phyloP scores from a whole-genome alignment of 2,888 invertebrate species.

The Spatulosminthurus flaviceps region DNA sequence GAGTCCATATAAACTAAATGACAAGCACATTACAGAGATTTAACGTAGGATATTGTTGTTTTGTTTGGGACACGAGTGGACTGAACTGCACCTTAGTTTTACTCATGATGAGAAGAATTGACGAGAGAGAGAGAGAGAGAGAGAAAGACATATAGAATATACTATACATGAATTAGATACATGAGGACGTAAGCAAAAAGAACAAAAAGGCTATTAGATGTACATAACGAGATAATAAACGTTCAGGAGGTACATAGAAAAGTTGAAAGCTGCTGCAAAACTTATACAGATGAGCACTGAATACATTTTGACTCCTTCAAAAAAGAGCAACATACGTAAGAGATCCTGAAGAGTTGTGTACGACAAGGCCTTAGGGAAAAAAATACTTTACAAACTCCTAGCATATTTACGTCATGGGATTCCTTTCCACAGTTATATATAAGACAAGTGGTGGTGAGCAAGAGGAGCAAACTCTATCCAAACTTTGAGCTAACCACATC shows the following conservation, averaged over 20 bases:
- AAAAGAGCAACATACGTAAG: conserved; percentile 1
- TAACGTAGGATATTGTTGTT: neutral
- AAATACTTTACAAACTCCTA: conserved; percentile 36
- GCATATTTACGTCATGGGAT: conserved; percentile 45
- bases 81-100: conserved; percentile 42
- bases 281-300: neutral
- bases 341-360: conserved; percentile 5
- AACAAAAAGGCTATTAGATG: conserved; percentile 18
- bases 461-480: conserved; percentile 38
- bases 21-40: no score
- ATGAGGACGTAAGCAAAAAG: neutral
- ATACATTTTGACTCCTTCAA: neutral
- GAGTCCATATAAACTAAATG: no score
- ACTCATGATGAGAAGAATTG: no score
- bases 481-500: conserved; percentile 41
- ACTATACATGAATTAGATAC: neutral
- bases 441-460: conserved; percentile 38
- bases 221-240: conserved; percentile 13
- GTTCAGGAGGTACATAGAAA: conserved; percentile 7
- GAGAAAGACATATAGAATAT: neutral
- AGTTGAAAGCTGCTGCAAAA: conserved; percentile 16
- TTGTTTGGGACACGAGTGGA: conserved; percentile 32
- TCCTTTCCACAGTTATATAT: conserved; percentile 49
- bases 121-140: no score
- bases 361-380: neutral